Evolutionary conservation across 2,888 invertebrate species (phyloP), one percentile per base, ranked within the genome.

Genomic region (Chromoteleia sp.): DNA sequence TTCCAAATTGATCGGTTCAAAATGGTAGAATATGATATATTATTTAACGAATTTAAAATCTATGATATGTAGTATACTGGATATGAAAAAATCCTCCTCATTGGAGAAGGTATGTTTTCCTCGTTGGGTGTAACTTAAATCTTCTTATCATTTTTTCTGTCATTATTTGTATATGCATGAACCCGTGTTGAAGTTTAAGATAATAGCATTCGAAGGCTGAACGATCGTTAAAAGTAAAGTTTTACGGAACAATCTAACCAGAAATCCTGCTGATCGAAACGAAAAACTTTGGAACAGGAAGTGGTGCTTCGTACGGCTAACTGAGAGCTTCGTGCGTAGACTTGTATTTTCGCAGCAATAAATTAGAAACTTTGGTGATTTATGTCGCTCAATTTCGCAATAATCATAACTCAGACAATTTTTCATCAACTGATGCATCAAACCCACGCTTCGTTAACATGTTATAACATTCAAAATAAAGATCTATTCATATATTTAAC

Each of bases 281-380:
- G 56, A 81, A 81, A 86, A 84, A 76, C 82, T 86, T 85, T 75
- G 80, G n/a, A 82, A 73, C 75, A 71, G 82, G 70, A 79, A 82
- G 63, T 59, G 73, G 83, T 75, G 75, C 59, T 74, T 36, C 63
- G 67, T 58, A 56, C 70, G 50, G 33, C 39, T 52, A 33, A 61
- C 48, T 54, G 36, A 74, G 65, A 59, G 70, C 39, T 80, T 68
- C 54, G 7, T 43, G 54, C 56, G 36, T 56, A 61, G 12, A 43
- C 52, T 19, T 21, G 25, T 45, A 61, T 39, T 63, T 63, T 65
- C 63, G 12, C 10, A 5, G 58, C 50, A 19, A 65, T 56, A 56
- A 74, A 74, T 74, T 45, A 45, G 45, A 54, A 74, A 73, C 41
- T 73, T 73, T 6, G n/a, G 3, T 54, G 33, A 73, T 61, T 73